phyloP scores from a whole-genome alignment of 2,888 invertebrate genomes.

The Priocnemis perturbator region DNA sequence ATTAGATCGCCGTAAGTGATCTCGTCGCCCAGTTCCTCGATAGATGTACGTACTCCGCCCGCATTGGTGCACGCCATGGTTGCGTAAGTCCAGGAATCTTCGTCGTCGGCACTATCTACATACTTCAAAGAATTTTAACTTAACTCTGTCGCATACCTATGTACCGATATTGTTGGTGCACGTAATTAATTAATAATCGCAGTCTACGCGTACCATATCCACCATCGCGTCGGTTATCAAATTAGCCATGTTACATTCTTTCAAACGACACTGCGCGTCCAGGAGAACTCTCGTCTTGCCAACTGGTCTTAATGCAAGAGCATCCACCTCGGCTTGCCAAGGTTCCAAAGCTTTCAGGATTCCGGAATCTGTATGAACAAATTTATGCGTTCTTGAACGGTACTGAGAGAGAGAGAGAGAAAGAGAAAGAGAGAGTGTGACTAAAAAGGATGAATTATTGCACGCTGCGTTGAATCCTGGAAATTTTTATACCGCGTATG shows the following conservation, averaged over 20 bases:
- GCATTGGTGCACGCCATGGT: conserved; percentile 82
- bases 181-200: not conserved
- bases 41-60: conserved; percentile 83
- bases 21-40: conserved; percentile 73
- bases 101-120: conserved; percentile 74
- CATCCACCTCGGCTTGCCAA: conserved; percentile 80
- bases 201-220: conserved; percentile 76
- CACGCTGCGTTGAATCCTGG: too few species aligned
- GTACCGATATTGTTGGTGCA: not conserved
- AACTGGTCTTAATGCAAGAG: conserved; percentile 77
- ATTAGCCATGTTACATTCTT: conserved; percentile 86
- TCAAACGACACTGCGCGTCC: conserved; percentile 77
- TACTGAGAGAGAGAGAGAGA: not conserved
- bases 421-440: too few species aligned
- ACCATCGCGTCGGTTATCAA: conserved; percentile 85
- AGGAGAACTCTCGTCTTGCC: conserved; percentile 80
- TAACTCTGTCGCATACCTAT: not conserved
- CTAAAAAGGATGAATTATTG: too few species aligned
- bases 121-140: conserved; percentile 71
- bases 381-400: not conserved
- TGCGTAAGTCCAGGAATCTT: conserved; percentile 80
- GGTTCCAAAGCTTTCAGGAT: conserved; percentile 79
- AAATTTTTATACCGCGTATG: too few species aligned
- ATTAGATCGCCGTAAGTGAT: conserved; percentile 84
- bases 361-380: conserved; percentile 76